A percentile compares a stretch with the other conserved stretches of the same genome.
Evolutionary conservation across 1,140 invertebrate genomes (phyloP).

Genomic region (Sipha flava): DNA sequence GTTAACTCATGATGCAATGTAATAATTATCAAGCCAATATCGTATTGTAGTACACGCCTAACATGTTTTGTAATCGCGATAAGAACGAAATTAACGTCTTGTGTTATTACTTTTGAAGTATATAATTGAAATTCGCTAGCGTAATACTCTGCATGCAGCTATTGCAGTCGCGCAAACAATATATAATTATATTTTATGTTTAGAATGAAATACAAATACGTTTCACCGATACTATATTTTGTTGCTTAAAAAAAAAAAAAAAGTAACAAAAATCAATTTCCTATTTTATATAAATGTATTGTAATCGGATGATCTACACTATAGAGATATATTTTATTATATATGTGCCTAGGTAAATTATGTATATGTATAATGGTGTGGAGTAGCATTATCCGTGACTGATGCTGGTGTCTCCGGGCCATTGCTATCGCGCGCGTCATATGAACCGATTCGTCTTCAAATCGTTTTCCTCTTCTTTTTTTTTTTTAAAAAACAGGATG

Average conservation of each 20-base stretch:
- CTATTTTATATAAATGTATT: neutral
- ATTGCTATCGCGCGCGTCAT: neutral
- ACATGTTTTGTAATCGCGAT: neutral
- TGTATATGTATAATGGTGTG: neutral
- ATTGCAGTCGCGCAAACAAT: neutral
- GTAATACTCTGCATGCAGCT: neutral
- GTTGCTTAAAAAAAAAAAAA: too few species aligned
- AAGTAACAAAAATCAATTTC: neutral
- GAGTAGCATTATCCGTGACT: conserved; percentile 2
- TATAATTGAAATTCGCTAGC: neutral
- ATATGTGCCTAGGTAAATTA: neutral
- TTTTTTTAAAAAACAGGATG: neutral
- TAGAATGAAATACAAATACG: neutral
- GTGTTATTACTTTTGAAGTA: neutral
- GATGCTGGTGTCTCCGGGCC: neutral
- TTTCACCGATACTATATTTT: too few species aligned
- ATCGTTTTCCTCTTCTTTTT: neutral
- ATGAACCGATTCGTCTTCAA: neutral
- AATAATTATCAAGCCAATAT: too few species aligned
- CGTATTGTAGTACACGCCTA: too few species aligned
- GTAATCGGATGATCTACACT: neutral
- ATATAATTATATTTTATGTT: neutral
- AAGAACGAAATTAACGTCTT: neutral
- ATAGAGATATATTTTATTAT: neutral
- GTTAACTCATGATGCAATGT: too few species aligned